Conservation (phyloP, 1,140 invertebrate genomes). For the Macrosteles quadrilineatus region DNA sequence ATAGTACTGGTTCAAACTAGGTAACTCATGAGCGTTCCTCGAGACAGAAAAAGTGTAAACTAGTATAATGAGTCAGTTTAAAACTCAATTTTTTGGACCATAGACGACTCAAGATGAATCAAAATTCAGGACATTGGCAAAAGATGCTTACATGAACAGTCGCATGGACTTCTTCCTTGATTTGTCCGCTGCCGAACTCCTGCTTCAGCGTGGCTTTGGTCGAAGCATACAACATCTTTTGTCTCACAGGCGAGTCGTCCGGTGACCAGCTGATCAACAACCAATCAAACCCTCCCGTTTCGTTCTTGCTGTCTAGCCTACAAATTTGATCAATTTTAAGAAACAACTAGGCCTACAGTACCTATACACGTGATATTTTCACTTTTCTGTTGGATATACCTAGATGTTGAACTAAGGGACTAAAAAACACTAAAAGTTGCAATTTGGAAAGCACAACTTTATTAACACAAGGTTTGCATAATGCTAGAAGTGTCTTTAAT, state of each 20-base stretch:
- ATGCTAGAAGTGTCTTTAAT: neutral
- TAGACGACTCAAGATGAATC: too few species aligned
- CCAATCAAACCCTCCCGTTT: slow-evolving; percentile 89
- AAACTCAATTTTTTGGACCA: too few species aligned
- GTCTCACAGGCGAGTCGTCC: slow-evolving; percentile 82
- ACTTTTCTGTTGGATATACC: neutral
- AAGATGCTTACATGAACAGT: slow-evolving; percentile 63
- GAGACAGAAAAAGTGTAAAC: too few species aligned
- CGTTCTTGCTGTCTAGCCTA: slow-evolving; percentile 77
- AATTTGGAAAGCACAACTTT: neutral
- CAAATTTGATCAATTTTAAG: slow-evolving; percentile 35
- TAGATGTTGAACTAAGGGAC: neutral
- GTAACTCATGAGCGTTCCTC: too few species aligned
- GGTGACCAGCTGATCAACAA: slow-evolving; percentile 94
- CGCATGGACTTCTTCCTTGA: slow-evolving; percentile 91
- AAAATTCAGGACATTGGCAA: too few species aligned
- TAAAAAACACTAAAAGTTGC: neutral
- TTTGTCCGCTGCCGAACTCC: slow-evolving; percentile 89
- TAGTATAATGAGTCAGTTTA: too few species aligned
- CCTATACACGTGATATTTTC: neutral
- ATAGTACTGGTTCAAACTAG: too few species aligned
- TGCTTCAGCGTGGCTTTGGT: slow-evolving; percentile 97
- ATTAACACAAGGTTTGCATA: neutral
- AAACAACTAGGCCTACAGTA: too few species aligned
- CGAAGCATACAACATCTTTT: slow-evolving; percentile 99